Conservation (phyloP, 2,113 vertebrate species). For the Acrocephalus arundinaceus region DNA sequence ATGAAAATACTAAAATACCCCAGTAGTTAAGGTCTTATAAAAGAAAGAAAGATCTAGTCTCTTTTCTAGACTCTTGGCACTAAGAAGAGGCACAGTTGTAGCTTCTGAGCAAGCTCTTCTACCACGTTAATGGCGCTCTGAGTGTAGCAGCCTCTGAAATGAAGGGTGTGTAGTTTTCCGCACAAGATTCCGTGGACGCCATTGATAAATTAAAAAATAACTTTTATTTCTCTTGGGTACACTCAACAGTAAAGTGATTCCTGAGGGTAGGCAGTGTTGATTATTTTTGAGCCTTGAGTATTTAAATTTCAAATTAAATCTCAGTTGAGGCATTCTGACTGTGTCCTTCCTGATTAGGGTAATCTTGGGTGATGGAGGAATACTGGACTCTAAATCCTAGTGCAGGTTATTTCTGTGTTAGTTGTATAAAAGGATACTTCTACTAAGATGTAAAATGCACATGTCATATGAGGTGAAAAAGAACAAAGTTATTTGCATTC, state of each 20-base stretch:
- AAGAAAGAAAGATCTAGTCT: background rate
- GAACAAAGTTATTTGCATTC: background rate
- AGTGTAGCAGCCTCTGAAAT: background rate
- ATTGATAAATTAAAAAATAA: background rate
- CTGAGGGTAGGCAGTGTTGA: background rate
- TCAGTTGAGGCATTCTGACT: background rate
- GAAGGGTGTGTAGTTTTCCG: background rate
- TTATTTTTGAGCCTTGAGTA: background rate
- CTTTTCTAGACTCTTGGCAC: background rate
- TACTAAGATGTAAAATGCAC: background rate
- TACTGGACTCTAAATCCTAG: background rate
- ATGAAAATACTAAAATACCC: background rate
- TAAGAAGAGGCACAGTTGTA: background rate
- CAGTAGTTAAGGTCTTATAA: background rate
- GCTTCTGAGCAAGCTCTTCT: background rate
- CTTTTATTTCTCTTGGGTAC: background rate
- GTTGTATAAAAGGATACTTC: background rate
- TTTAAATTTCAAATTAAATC: conserved; percentile 1
- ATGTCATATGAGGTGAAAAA: background rate
- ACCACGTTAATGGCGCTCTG: background rate
- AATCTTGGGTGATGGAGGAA: background rate
- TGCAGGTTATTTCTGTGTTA: background rate
- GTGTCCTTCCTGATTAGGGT: background rate
- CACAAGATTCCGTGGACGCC: background rate
- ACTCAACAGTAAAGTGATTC: background rate